phyloP scores from a whole-genome alignment of 2,888 invertebrate genomes.

The Melangyna quadrimaculata region DNA sequence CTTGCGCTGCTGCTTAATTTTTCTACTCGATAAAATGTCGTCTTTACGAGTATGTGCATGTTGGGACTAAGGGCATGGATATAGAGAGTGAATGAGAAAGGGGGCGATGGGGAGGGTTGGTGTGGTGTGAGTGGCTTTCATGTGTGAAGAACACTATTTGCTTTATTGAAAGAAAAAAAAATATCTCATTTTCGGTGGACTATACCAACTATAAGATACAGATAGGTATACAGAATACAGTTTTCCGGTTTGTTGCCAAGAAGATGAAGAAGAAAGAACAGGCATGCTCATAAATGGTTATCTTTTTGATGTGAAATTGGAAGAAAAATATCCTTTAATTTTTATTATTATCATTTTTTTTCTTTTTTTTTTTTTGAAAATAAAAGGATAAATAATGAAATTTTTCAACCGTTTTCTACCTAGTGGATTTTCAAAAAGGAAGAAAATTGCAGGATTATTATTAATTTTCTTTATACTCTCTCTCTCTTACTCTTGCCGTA shows the following conservation, averaged over 20 bases:
- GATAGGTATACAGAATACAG: neutral
- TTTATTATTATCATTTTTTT: slow-evolving; percentile 2
- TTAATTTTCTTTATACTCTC: slow-evolving; percentile 23
- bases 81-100: too few relatives aligned
- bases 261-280: neutral
- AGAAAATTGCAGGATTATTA: slow-evolving; percentile 36
- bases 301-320: slow-evolving; percentile 70
- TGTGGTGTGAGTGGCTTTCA: neutral
- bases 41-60: slow-evolving; percentile 37
- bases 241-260: slow-evolving; percentile 28
- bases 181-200: slow-evolving; percentile 63
- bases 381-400: slow-evolving; percentile 53
- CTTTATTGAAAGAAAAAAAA: slow-evolving; percentile 64
- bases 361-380: neutral
- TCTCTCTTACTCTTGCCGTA: neutral
- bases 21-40: slow-evolving; percentile 60
- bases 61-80: neutral
- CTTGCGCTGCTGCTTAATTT: slow-evolving; percentile 49
- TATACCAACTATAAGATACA: neutral
- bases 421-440: slow-evolving; percentile 45
- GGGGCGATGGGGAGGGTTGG: neutral
- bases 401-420: slow-evolving; percentile 22
- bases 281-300: slow-evolving; percentile 60
- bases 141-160: slow-evolving; percentile 45
- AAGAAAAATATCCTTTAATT: slow-evolving; percentile 32